Conservation (phyloP, 1,140 invertebrate species). For the Euglossa dilemma region DNA sequence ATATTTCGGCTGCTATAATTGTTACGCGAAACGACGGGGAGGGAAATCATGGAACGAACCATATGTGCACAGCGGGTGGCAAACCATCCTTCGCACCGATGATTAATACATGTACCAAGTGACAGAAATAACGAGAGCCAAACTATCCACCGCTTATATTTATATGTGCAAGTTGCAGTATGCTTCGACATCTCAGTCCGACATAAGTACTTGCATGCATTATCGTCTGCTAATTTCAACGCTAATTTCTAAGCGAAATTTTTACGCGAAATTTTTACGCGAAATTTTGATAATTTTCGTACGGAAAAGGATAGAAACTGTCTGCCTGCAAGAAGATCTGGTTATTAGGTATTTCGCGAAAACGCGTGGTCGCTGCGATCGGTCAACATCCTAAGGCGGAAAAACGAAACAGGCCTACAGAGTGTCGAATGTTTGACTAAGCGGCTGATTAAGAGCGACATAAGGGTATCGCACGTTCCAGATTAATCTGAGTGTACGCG, state of each 20-base stretch:
- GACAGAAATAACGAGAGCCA: slow-evolving; percentile 19
- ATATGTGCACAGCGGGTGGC: slow-evolving; percentile 77
- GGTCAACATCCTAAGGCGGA: slow-evolving; percentile 3
- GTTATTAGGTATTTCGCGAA: too few species aligned
- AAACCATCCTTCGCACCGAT: slow-evolving; percentile 69
- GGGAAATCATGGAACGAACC: slow-evolving; percentile 73
- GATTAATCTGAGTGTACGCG: slow-evolving; percentile 64
- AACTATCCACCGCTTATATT: not conserved
- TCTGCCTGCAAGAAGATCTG: too few species aligned
- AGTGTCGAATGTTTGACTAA: slow-evolving; percentile 36
- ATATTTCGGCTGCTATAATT: slow-evolving; percentile 72
- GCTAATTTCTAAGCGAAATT: too few species aligned
- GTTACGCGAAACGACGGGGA: slow-evolving; percentile 66
- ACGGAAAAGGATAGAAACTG: too few species aligned
- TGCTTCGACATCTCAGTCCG: not conserved
- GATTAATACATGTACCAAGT: slow-evolving; percentile 71
- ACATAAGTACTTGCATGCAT: too few species aligned
- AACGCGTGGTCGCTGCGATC: not conserved
- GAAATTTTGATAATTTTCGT: too few species aligned
- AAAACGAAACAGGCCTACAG: slow-evolving; percentile 14
- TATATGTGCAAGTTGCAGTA: not conserved
- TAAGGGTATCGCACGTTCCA: slow-evolving; percentile 60
- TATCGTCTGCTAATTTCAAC: too few species aligned
- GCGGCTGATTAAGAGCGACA: slow-evolving; percentile 47
- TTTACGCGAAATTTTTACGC: too few species aligned